Evolutionary conservation across 2,113 vertebrate genomes (phyloP).

Genomic region (Cichladusa arquata): DNA sequence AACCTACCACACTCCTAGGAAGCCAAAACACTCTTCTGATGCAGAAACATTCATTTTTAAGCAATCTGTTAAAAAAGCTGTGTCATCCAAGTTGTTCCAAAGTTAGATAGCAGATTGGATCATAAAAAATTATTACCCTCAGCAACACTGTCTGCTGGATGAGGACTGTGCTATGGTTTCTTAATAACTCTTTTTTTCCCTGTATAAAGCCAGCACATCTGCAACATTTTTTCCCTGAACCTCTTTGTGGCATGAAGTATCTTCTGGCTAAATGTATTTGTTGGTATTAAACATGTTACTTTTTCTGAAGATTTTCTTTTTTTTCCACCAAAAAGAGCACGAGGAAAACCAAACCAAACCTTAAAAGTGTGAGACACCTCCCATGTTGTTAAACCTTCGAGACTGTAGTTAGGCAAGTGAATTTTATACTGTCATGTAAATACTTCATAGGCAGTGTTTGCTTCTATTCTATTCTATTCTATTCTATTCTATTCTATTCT

Average conservation of each 20-base stretch:
- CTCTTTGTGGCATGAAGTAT: not conserved
- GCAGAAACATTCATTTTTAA: not conserved
- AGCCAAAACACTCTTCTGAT: not conserved
- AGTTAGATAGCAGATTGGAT: not conserved
- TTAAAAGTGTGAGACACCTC: not conserved
- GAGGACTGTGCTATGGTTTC: not conserved
- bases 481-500: not conserved
- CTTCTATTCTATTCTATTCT: not conserved
- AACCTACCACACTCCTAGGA: not conserved
- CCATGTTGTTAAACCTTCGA: not conserved
- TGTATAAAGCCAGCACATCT: not conserved
- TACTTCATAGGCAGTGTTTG: not conserved
- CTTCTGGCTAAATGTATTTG: not conserved
- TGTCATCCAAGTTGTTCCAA: not conserved
- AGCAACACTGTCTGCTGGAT: not conserved
- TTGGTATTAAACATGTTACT: not conserved
- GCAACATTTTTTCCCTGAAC: not conserved
- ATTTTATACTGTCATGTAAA: not conserved
- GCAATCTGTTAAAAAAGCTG: not conserved
- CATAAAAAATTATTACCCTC: slow-evolving; percentile 12
- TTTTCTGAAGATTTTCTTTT: not conserved
- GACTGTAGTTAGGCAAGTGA: not conserved
- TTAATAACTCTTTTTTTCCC: not conserved
- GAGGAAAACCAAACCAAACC: not conserved
- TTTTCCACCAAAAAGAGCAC: not conserved